Percentiles rank a stretch among this genome's conserved stretches.
Conservation (phyloP, 35 echinoderm and acorn worm genomes). For the Anneissia japonica region DNA sequence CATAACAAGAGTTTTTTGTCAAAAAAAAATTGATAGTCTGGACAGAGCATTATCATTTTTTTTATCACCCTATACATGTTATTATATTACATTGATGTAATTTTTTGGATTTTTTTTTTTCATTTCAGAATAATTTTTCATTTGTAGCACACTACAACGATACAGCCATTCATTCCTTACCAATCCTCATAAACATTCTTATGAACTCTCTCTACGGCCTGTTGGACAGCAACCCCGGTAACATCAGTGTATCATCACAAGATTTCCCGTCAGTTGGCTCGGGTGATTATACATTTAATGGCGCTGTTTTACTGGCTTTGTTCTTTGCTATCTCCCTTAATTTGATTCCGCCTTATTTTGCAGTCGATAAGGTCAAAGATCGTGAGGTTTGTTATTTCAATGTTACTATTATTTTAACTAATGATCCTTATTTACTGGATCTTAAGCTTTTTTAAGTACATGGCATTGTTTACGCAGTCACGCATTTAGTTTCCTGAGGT, state of each 20-base stretch:
- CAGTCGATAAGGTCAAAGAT: constrained; percentile 47
- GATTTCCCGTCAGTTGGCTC: constrained; percentile 6
- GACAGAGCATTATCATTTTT: no score
- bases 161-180: constrained; percentile 50
- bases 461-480: no score
- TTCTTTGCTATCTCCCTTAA: constrained; percentile 30
- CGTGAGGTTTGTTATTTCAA: constrained; percentile 36
- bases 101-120: neutral
- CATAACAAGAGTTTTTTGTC: no score
- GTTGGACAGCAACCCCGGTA: neutral
- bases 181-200: constrained; percentile 34
- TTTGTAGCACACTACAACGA: constrained; percentile 56
- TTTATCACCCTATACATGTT: no score
- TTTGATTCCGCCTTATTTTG: constrained; percentile 12
- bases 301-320: constrained; percentile 33
- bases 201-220: constrained; percentile 22
- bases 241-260: constrained; percentile 43
- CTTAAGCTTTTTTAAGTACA: no score
- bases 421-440: no score
- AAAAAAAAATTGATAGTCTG: no score
- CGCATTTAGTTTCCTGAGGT: no score
- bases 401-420: neutral
- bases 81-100: no score
- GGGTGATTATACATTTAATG: constrained; percentile 2
- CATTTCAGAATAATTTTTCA: neutral